Percentiles rank a stretch among this genome's conserved stretches.
Conservation (phyloP, 1,140 invertebrate genomes). For the Tenebrio molitor region DNA sequence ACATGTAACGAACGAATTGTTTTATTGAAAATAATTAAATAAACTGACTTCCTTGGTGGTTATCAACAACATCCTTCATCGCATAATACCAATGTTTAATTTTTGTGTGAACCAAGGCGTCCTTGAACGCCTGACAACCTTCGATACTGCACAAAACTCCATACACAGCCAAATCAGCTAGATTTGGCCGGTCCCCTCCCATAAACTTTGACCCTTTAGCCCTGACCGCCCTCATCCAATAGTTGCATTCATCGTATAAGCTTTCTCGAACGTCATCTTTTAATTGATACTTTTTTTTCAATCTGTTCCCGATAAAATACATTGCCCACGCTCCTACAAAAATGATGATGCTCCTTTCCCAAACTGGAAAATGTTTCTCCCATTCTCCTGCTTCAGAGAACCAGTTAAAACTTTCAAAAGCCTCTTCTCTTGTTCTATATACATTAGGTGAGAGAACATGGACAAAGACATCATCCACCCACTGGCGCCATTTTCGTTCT, state of each 20-base stretch:
- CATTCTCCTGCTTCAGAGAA: constrained; percentile 94
- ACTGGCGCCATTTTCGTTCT: constrained; percentile 95
- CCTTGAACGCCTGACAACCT: constrained; percentile 93
- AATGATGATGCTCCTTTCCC: constrained; percentile 90
- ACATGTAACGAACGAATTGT: neutral
- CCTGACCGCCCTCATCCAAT: constrained; percentile 83
- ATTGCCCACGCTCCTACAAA: constrained; percentile 95
- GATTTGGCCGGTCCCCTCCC: constrained; percentile 88
- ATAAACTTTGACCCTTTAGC: constrained; percentile 82
- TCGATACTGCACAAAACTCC: constrained; percentile 96
- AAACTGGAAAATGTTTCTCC: constrained; percentile 88
- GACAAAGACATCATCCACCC: constrained; percentile 93
- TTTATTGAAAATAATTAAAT: neutral
- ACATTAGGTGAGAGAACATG: constrained; percentile 97
- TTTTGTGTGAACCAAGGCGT: constrained; percentile 81
- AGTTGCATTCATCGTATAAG: constrained; percentile 89
- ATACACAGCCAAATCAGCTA: constrained; percentile 95
- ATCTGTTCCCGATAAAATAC: constrained; percentile 91
- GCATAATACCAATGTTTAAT: constrained; percentile 69
- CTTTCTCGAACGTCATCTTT: constrained; percentile 91
- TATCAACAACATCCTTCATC: constrained; percentile 62
- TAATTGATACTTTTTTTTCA: constrained; percentile 89
- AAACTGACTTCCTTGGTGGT: constrained; percentile 24
- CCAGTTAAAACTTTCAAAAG: constrained; percentile 91
- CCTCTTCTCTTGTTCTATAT: constrained; percentile 88